Evolutionary conservation across 2,113 vertebrate species (phyloP).

Genomic region (Cebidichthys violaceus): DNA sequence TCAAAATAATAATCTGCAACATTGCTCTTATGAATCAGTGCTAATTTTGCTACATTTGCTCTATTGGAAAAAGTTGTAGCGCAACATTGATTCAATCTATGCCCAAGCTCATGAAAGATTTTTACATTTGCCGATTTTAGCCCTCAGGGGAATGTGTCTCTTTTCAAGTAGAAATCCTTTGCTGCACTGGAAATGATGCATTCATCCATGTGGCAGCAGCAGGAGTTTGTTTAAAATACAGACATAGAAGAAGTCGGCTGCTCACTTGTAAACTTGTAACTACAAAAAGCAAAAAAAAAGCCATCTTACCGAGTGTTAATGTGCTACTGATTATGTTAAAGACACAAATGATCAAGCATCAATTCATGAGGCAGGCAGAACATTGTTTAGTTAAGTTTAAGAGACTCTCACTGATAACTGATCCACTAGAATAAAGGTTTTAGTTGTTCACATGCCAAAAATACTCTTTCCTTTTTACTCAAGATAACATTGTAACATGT

Average conservation of each 20-base stretch:
- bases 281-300: not conserved
- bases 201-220: constrained; percentile 6
- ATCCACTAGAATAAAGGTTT: not conserved
- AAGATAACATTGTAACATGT: not conserved
- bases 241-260: not conserved
- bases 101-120: constrained; percentile 12
- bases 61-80: constrained; percentile 6
- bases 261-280: too few relatives aligned
- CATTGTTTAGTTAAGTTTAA: not conserved
- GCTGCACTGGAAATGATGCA: constrained; percentile 31
- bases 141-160: not conserved
- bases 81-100: constrained; percentile 38
- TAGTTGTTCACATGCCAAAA: not conserved
- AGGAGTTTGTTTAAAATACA: constrained; percentile 18
- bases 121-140: constrained; percentile 2
- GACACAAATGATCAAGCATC: not conserved
- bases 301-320: not conserved
- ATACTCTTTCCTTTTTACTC: not conserved
- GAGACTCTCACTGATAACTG: not conserved
- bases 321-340: not conserved
- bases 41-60: constrained; percentile 30
- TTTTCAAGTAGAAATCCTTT: constrained; percentile 19
- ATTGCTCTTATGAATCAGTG: not conserved
- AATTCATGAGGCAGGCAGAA: not conserved
- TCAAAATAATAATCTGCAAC: constrained; percentile 11